Percentiles rank a stretch among this genome's conserved stretches.
Evolutionary conservation across 2,888 invertebrate species (phyloP).

Genomic region (Epistrophella euchroma): DNA sequence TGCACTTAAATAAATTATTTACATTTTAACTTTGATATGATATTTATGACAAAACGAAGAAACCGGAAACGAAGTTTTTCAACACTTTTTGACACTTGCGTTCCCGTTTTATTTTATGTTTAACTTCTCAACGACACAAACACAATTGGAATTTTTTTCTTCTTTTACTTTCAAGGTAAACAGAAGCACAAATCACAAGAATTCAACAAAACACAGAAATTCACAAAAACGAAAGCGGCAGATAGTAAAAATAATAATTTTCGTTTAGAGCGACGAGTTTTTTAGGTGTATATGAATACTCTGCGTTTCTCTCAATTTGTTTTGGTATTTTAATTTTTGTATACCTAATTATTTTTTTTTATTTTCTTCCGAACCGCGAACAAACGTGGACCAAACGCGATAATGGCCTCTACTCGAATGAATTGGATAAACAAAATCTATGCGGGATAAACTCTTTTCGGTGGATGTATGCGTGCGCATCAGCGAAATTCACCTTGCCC

Average conservation of each 20-base stretch:
- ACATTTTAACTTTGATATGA: constrained; percentile 54
- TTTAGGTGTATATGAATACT: constrained; percentile 34
- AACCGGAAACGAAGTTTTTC: constrained; percentile 48
- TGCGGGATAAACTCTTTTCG: constrained; percentile 36
- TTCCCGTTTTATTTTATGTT: constrained; percentile 11
- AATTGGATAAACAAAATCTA: constrained; percentile 49
- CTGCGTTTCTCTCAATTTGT: constrained; percentile 24
- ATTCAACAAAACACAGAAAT: constrained; percentile 39
- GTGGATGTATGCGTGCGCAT: constrained; percentile 66
- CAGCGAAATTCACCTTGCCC: constrained; percentile 63
- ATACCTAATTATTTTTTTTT: not conserved
- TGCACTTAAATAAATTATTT: constrained; percentile 51
- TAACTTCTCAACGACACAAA: constrained; percentile 2
- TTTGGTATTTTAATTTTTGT: constrained; percentile 19
- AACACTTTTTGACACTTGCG: constrained; percentile 38
- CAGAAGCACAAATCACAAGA: constrained; percentile 46
- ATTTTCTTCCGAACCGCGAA: constrained; percentile 45
- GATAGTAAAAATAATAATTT: not conserved
- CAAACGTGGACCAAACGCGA: constrained; percentile 58
- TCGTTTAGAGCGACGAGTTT: constrained; percentile 17
- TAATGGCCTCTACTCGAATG: constrained; percentile 70
- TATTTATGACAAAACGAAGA: constrained; percentile 1
- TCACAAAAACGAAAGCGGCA: constrained; percentile 27
- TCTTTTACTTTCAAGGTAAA: constrained; percentile 46
- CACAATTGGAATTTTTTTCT: constrained; percentile 11